Percentiles rank a stretch among this genome's conserved stretches.
Evolutionary conservation across 2,797 vertebrate species (phyloP).

Genomic region (Neoniphon sammara): DNA sequence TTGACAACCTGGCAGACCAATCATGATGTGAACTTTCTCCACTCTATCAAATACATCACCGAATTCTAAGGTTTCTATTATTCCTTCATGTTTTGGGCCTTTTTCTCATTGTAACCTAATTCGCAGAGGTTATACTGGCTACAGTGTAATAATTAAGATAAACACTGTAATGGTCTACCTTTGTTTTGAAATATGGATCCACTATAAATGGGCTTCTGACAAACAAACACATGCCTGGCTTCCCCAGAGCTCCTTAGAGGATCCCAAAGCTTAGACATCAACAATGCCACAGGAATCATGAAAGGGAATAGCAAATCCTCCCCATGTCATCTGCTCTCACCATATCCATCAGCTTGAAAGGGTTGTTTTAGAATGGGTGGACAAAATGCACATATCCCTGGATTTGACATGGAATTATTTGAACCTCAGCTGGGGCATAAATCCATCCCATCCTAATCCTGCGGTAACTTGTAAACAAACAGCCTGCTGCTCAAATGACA

Average conservation of each 20-base stretch:
- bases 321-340: constrained; percentile 64
- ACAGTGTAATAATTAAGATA: constrained; percentile 67
- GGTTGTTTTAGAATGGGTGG: constrained; percentile 54
- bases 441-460: constrained; percentile 71
- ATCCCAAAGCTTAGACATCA: constrained; percentile 64
- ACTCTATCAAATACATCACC: constrained; percentile 38
- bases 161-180: constrained; percentile 70
- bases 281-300: constrained; percentile 73
- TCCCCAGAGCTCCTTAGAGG: constrained; percentile 68
- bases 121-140: constrained; percentile 54
- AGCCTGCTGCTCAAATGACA: constrained; percentile 65
- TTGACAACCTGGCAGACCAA: constrained; percentile 30
- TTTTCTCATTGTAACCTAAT: constrained; percentile 55
- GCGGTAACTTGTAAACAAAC: constrained; percentile 73
- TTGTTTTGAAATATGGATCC: constrained; percentile 75
- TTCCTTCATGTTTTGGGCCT: constrained; percentile 50
- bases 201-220: constrained; percentile 76
- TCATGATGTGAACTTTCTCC: constrained; percentile 45
- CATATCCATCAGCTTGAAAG: constrained; percentile 67
- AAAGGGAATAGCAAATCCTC: constrained; percentile 75
- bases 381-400: constrained; percentile 66
- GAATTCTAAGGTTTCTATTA: constrained; percentile 34
- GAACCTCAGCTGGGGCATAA: constrained; percentile 59
- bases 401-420: constrained; percentile 72
- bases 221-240: constrained; percentile 77